A percentile compares a stretch with the other conserved stretches of the same genome.
Evolutionary conservation across 2,113 vertebrate species (phyloP).

Genomic region (Cichladusa arquata): DNA sequence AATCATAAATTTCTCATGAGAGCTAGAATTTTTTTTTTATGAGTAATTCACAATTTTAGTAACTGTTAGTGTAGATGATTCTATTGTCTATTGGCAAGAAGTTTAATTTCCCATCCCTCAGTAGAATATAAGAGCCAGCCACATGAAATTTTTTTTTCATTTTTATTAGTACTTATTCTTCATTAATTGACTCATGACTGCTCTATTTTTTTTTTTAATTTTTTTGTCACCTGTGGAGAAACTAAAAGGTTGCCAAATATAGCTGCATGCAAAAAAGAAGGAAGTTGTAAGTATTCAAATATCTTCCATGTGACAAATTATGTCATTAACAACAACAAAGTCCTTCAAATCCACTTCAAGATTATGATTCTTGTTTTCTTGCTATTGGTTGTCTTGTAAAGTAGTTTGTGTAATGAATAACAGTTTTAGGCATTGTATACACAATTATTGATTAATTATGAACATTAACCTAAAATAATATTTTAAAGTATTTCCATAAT

Average conservation of each 20-base stretch:
- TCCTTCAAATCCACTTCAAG: not conserved
- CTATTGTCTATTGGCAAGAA: not conserved
- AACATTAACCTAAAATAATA: not conserved
- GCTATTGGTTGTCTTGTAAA: not conserved
- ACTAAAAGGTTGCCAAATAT: not conserved
- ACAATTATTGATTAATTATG: not conserved
- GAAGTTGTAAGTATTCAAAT: rapidly evolving
- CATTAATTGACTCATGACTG: not conserved
- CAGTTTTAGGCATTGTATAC: not conserved
- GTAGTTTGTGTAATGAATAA: not conserved
- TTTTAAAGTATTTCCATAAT: not conserved
- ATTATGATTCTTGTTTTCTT: not conserved
- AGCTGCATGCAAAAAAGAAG: not conserved
- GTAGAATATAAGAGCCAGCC: not conserved
- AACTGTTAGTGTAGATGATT: not conserved
- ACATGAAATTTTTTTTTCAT: rapidly evolving
- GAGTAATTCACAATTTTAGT: not conserved
- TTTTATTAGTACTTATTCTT: not conserved
- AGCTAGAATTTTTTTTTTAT: not conserved
- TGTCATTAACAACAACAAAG: not conserved
- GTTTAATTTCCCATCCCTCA: not conserved
- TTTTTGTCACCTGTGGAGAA: not conserved
- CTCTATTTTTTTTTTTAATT: not conserved
- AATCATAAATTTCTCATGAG: not conserved
- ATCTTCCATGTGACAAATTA: not conserved